phyloP scores from a whole-genome alignment of 2,797 vertebrate species.

The Chrosomus eos region DNA sequence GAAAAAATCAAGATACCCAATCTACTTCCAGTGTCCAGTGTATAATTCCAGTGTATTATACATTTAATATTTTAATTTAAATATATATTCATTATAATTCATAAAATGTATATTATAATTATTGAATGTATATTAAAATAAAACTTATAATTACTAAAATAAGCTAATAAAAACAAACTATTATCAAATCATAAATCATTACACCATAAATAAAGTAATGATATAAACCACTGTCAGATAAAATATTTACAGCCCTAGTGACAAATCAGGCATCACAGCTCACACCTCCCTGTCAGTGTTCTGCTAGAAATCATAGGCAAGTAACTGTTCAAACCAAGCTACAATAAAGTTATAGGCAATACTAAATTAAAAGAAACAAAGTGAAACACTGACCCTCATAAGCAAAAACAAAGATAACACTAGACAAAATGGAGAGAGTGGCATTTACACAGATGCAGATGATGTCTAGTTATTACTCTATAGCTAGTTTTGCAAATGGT shows the following conservation, averaged over 20 bases:
- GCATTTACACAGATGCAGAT: neutral
- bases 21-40: neutral
- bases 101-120: neutral
- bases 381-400: neutral
- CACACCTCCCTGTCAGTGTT: neutral
- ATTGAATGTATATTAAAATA: neutral
- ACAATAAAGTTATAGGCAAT: neutral
- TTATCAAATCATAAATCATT: neutral
- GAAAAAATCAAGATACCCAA: neutral
- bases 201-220: neutral
- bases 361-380: neutral
- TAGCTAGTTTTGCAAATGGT: neutral
- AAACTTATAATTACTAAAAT: neutral
- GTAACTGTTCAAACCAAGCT: neutral
- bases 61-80: no score
- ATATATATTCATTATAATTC: neutral
- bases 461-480: neutral
- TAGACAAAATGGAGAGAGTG: constrained; percentile 24
- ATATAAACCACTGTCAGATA: neutral
- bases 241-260: neutral
- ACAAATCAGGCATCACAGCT: neutral
- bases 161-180: neutral
- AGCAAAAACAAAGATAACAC: neutral
- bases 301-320: neutral
- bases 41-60: no score